Conservation (phyloP, 2,797 vertebrate species). For the Valencia hispanica region DNA sequence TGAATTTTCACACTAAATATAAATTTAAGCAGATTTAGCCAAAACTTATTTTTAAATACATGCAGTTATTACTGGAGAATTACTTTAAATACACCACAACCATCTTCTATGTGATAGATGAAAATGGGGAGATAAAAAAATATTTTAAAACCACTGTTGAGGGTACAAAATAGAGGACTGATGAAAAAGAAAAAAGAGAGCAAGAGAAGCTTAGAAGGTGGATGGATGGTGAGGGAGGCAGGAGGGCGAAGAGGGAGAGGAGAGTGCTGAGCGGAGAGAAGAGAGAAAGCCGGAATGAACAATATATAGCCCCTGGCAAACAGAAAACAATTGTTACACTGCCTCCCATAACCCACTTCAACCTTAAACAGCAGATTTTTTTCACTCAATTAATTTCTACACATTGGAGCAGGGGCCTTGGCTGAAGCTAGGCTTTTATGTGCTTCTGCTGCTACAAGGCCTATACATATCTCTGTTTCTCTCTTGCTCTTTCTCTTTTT, state of each 20-base stretch:
- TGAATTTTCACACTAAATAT: conserved; percentile 34
- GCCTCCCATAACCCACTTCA: conserved; percentile 84
- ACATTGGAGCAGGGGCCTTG: conserved; percentile 80
- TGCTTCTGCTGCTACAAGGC: conserved; percentile 71
- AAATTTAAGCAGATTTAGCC: conserved; percentile 30
- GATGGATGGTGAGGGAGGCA: conserved; percentile 65
- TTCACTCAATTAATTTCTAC: conserved; percentile 89
- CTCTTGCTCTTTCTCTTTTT: conserved; percentile 30
- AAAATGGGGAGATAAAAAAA: conserved; percentile 70
- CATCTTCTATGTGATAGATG: conserved; percentile 57
- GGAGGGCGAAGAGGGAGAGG: conserved; percentile 30
- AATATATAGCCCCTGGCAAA: conserved; percentile 82
- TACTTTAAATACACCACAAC: conserved; percentile 48
- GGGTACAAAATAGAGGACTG: conserved; percentile 66
- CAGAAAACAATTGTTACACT: conserved; percentile 86
- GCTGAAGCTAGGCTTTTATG: conserved; percentile 80
- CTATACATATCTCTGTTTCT: conserved; percentile 61
- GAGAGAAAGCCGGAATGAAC: conserved; percentile 79
- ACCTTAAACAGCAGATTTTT: conserved; percentile 86
- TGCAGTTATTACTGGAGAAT: conserved; percentile 58
- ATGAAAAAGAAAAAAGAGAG: conserved; percentile 68
- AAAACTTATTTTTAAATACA: conserved; percentile 59
- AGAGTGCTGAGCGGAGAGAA: conserved; percentile 54
- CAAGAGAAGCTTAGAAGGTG: conserved; percentile 71
- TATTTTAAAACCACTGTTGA: conserved; percentile 57